Percentiles rank a stretch among this genome's conserved stretches.
Evolutionary conservation across 2,888 invertebrate genomes (phyloP).

Genomic region (Druceiella hillmani): DNA sequence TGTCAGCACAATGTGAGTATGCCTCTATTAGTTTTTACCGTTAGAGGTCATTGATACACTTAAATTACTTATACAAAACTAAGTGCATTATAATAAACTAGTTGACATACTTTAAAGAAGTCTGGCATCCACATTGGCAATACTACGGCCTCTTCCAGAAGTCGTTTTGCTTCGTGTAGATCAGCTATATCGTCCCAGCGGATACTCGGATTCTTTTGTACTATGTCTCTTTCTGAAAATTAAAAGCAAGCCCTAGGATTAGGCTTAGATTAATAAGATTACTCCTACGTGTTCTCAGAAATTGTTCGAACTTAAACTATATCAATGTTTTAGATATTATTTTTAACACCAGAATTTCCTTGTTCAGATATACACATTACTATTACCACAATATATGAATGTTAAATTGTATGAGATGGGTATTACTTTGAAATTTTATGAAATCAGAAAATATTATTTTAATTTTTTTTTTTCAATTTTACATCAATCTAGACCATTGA

Average conservation of each 20-base stretch:
- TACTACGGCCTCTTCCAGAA: slow-evolving; percentile 96
- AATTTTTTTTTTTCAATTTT: too few relatives aligned
- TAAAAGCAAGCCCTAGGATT: slow-evolving; percentile 1
- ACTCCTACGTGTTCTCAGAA: not conserved
- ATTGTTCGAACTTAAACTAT: not conserved
- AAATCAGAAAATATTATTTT: too few relatives aligned
- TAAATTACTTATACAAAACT: too few relatives aligned
- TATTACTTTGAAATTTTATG: too few relatives aligned
- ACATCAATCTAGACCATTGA: too few relatives aligned
- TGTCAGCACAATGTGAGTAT: too few relatives aligned
- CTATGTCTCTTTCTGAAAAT: slow-evolving; percentile 82
- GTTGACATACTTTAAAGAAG: slow-evolving; percentile 77
- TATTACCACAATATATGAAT: too few relatives aligned
- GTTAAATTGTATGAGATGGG: too few relatives aligned
- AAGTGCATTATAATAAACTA: too few relatives aligned
- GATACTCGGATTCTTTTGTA: slow-evolving; percentile 95
- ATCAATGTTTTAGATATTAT: not conserved
- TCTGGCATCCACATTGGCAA: slow-evolving; percentile 97
- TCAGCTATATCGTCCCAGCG: slow-evolving; percentile 94
- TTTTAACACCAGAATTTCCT: not conserved
- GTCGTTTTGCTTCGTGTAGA: slow-evolving; percentile 78
- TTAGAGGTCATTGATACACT: too few relatives aligned
- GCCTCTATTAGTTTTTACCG: too few relatives aligned
- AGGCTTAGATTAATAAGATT: not conserved
- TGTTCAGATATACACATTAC: too few relatives aligned